Base-by-base conservation (phyloP, 2,797 vertebrate genomes). In the Yasuhikotakia modesta region DNA sequence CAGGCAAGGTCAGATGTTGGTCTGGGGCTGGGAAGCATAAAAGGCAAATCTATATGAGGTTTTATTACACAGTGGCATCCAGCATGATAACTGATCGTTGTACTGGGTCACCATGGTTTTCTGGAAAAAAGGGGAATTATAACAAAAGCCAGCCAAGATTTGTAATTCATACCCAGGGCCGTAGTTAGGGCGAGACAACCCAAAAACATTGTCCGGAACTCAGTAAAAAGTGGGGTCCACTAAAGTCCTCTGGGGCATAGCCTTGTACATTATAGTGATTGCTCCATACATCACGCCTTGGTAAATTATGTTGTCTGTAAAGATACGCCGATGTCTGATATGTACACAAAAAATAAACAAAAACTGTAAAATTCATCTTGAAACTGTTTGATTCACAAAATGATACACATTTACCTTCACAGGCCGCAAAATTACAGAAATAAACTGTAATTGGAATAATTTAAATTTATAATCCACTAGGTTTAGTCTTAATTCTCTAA, bases 1-100 rank as follows among this genome's bases (percentile, higher is more conserved):
- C 64, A 77, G 66, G 61, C 74, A 83, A 83, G 78, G 81, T 77
- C 66, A 77, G 66, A 77, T 70, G 53, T 68, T 57, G 43, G 75
- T 60, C 65, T 30, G 61, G 48, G 55, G 53, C 55, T 69, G 55
- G 66, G 53, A 53, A 60, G 57, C 66, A 77, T 60, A 77, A 77
- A 43, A 77, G 66, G 69, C 75, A 77, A 77, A 77, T 77, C 75
- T 69, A 77, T 70, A 77, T 61, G 30, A 77, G 75, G 19, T 77
- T 60, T 77, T 69, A 77, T 77, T 77, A 69, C 75, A 77, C 45
- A 22, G 55, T 52, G 66, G 65, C 55, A 61, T 77, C 66, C 43
- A 77, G 55, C 55, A 35, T 77, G 75, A 69, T 45, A 77, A 70
- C 66, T 30, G 75, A 77, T 77, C 66, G 43, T 50, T 60, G 10